Base-by-base conservation (phyloP, 1,140 invertebrate genomes). In the Brachionus asplanchnoidis region DNA sequence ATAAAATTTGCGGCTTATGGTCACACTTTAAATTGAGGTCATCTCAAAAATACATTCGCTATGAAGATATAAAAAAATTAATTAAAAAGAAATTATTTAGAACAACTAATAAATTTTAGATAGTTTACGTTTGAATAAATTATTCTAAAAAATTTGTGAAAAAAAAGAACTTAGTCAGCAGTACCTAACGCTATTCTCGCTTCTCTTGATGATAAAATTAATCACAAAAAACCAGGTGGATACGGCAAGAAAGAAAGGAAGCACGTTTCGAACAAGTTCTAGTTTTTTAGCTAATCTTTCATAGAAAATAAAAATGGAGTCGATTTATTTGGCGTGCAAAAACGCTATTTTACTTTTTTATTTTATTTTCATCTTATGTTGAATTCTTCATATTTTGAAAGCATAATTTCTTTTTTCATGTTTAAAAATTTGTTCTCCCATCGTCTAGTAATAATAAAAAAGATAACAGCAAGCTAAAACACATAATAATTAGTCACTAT, bases 341-440 rank as follows among this genome's bases (percentile, higher is more conserved):
- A 77, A 75, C 68, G 68, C 68, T 73, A 73, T 73, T 40, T 73
- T 46, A 73, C 26, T 73, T 17, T 23, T 42, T 8, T 44, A 73
- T 40, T 73, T 68, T 68, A 9, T 68, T 73, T 73, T 73, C 28
- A 73, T 40, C 28, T 40, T 40, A 40, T 40, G 17, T 42, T 17
- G 36, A 73, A 73, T 73, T 73, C 68, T 73, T 73, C 68, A 73
- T 73, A 73, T 68, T 73, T 73, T 46, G 40, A 73, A 73, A 42
- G 53, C 68, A 73, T 73, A 73, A 73, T 73, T 73, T 73, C 26
- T 66, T 11, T 28, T 68, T 32, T 68, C 23, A 32, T 28, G 14
- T 7, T 40, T 2, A 73, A 73, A 11, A 17, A 73, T 42, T 9
- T 46, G 6, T 73, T 46, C 40, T n/a, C 17, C 32, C 40, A 9